Evolutionary conservation across 2,797 vertebrate genomes (phyloP).

Genomic region (Dipus sagitta): DNA sequence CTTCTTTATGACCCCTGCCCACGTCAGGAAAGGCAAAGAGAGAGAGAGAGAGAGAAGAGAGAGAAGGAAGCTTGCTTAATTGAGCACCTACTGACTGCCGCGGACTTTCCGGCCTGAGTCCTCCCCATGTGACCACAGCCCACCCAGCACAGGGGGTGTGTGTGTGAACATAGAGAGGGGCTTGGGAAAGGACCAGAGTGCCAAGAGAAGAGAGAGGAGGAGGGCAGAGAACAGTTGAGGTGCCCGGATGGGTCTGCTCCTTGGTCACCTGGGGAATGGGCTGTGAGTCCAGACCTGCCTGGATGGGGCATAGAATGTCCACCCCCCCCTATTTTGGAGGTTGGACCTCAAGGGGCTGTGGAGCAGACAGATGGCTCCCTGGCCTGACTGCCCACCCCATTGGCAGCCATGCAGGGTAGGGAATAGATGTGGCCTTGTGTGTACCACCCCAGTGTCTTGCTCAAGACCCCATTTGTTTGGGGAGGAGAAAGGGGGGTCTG

Average conservation of each 20-base stretch:
- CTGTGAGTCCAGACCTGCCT: neutral
- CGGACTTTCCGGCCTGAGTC: neutral
- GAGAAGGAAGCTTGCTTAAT: neutral
- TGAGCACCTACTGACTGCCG: neutral
- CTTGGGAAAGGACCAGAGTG: neutral
- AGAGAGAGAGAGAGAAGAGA: neutral
- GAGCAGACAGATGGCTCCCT: neutral
- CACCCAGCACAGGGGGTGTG: rapidly evolving
- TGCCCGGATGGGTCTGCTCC: neutral
- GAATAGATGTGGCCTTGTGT: constrained; percentile 81
- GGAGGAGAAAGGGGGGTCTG: constrained; percentile 88
- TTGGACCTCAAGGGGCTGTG: neutral
- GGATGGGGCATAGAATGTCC: neutral
- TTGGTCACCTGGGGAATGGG: neutral
- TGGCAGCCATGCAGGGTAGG: constrained; percentile 7
- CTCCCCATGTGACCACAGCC: rapidly evolving
- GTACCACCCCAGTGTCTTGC: constrained; percentile 69
- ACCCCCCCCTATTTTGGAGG: neutral
- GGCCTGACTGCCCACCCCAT: neutral
- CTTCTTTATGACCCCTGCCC: neutral
- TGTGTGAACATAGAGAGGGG: neutral
- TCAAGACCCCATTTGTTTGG: constrained; percentile 88
- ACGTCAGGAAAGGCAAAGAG: neutral
- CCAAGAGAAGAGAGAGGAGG: neutral
- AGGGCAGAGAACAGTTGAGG: neutral